These are phyloP conservation scores for Sipha maydis DNA, from an alignment of 2,888 invertebrate species.

Conservation along the genomic window DNA sequence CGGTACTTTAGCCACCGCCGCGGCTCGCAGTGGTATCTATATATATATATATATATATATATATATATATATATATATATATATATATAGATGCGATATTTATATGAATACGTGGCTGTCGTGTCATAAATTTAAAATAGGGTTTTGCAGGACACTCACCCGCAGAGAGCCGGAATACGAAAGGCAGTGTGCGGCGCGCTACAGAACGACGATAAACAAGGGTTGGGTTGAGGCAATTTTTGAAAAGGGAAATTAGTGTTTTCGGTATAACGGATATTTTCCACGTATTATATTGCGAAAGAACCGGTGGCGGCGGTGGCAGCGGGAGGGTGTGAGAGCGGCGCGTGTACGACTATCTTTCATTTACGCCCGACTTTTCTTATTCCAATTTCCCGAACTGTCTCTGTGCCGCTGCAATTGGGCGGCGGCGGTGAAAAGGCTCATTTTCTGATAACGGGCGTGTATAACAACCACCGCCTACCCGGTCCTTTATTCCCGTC, in stretches of 20 bases:
- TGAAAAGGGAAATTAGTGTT: slow-evolving; percentile 64
- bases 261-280: slow-evolving; percentile 63
- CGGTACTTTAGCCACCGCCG: too few relatives aligned
- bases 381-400: slow-evolving; percentile 66
- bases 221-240: slow-evolving; percentile 61
- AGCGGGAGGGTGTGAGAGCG: neutral
- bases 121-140: neutral
- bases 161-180: neutral
- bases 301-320: slow-evolving; percentile 1
- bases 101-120: neutral
- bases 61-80: neutral
- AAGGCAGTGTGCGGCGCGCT: neutral
- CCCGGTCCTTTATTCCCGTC: neutral
- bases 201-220: slow-evolving; percentile 35
- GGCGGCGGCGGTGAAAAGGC: slow-evolving; percentile 63
- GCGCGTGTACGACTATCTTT: slow-evolving; percentile 65
- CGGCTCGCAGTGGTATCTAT: neutral
- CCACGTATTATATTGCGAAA: slow-evolving; percentile 27
- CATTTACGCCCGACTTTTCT: slow-evolving; percentile 66
- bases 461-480: neutral
- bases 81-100: neutral
- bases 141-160: neutral
- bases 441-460: slow-evolving; percentile 65
- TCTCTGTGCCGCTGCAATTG: slow-evolving; percentile 56
- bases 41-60: too few relatives aligned